These are phyloP conservation scores for Rhagologus leucostigma DNA, from an alignment of 2,113 vertebrate genomes.

Conservation along the genomic window DNA sequence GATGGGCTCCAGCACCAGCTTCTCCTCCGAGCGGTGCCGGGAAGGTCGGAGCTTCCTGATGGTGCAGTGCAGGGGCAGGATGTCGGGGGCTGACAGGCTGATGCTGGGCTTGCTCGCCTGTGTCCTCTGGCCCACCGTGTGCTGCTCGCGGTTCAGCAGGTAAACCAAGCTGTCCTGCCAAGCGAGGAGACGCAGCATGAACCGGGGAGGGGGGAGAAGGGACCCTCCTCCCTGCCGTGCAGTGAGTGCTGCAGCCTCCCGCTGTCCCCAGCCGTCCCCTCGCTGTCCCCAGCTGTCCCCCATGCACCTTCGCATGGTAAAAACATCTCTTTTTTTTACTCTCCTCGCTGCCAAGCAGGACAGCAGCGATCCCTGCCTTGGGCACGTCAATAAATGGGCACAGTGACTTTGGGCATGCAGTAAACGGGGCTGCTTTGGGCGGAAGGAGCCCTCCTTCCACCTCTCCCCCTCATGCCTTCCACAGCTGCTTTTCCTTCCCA, in stretches of 20 bases:
- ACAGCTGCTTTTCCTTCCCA: background rate
- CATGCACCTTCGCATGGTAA: background rate
- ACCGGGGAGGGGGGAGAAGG: background rate
- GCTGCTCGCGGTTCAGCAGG: constrained; percentile 87
- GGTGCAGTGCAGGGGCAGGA: constrained; percentile 92
- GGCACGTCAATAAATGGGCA: background rate
- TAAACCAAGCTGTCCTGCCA: constrained; percentile 93
- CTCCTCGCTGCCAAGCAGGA: background rate
- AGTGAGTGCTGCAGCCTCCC: background rate
- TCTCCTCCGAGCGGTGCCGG: constrained; percentile 36
- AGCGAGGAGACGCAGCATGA: background rate
- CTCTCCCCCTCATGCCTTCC: background rate
- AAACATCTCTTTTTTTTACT: background rate
- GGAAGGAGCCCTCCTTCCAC: background rate
- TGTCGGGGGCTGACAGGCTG: constrained; percentile 90
- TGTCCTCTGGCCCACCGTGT: constrained; percentile 91
- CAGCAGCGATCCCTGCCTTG: background rate
- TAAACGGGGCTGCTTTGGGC: background rate
- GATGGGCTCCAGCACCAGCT: constrained; percentile 81
- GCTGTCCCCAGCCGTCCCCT: background rate
- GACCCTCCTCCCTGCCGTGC: background rate
- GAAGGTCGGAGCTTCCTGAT: constrained; percentile 60
- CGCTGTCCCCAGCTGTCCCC: background rate
- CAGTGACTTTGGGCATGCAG: background rate
- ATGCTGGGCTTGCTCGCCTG: constrained; percentile 91